Evolutionary conservation across 2,888 invertebrate genomes (phyloP).

Genomic region (Loripinus fragilis): DNA sequence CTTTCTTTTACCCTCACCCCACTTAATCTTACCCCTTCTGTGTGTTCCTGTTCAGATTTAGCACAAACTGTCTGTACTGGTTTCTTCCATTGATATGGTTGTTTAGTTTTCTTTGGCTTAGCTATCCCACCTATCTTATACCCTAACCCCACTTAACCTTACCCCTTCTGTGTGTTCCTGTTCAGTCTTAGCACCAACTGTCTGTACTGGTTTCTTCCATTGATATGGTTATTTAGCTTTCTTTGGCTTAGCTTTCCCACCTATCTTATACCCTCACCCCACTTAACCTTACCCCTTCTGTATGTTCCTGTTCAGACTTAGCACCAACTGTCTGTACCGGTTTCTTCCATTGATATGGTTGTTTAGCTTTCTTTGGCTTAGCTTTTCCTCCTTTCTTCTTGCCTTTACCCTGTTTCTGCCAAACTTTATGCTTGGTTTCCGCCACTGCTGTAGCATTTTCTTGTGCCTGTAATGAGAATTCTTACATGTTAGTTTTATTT

Average conservation of each 20-base stretch:
- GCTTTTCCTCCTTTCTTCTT: constrained; percentile 73
- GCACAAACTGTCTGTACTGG: too few species aligned
- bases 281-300: constrained; percentile 26
- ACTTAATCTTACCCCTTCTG: too few species aligned
- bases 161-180: too few species aligned
- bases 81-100: too few species aligned
- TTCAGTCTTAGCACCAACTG: constrained; percentile 59
- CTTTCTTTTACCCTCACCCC: too few species aligned
- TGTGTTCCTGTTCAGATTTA: too few species aligned
- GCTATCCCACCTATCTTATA: too few species aligned
- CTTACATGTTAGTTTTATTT: too few species aligned
- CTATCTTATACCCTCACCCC: constrained; percentile 84
- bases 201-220: constrained; percentile 66
- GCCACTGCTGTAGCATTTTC: not conserved
- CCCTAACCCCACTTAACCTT: too few species aligned
- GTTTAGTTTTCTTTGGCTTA: too few species aligned
- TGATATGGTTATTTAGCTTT: constrained; percentile 71
- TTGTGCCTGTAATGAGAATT: not conserved
- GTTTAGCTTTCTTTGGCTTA: constrained; percentile 71
- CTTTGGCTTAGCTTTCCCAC: constrained; percentile 68
- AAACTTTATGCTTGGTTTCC: constrained; percentile 87
- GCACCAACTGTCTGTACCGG: constrained; percentile 53
- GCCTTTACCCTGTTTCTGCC: constrained; percentile 90
- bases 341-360: constrained; percentile 73
- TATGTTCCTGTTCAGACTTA: constrained; percentile 42